Percentiles rank a stretch among this genome's conserved stretches.
Conservation (phyloP, 2,113 vertebrate species). For the Pelmatolapia mariae region DNA sequence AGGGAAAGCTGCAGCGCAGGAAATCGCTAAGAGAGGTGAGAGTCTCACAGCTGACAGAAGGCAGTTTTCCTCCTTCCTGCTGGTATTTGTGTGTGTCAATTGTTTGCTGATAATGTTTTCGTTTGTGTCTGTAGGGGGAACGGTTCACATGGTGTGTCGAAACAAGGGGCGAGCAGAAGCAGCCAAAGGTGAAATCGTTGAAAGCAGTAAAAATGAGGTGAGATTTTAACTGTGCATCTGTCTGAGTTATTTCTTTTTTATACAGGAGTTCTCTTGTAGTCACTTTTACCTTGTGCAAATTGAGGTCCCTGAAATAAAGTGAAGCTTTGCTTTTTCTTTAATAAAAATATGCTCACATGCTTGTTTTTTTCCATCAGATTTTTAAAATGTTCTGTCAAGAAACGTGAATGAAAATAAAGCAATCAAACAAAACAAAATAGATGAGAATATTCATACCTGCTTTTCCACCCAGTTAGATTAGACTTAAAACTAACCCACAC, state of each 20-base stretch:
- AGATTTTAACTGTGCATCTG: background rate
- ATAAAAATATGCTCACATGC: background rate
- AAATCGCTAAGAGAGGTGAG: constrained; percentile 74
- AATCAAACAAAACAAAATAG: background rate
- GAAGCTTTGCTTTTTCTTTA: background rate
- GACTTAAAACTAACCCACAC: background rate
- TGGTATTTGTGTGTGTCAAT: background rate
- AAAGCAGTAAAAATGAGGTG: constrained; percentile 74
- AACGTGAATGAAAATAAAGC: background rate
- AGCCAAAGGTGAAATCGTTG: constrained; percentile 74
- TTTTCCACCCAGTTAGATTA: background rate
- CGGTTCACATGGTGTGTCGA: constrained; percentile 80
- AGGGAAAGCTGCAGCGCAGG: constrained; percentile 75
- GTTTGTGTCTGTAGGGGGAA: constrained; percentile 73
- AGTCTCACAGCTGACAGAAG: background rate
- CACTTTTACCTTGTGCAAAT: background rate
- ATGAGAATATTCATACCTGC: background rate
- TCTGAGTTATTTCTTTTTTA: background rate
- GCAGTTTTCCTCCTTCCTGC: background rate
- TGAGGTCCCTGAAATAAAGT: background rate
- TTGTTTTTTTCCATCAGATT: background rate
- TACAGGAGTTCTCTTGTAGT: background rate
- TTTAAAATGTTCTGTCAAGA: background rate
- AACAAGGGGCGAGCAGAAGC: constrained; percentile 70
- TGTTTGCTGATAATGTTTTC: background rate